Evolutionary conservation across 2,113 vertebrate species (phyloP).

Genomic region (Bufo gargarizans): DNA sequence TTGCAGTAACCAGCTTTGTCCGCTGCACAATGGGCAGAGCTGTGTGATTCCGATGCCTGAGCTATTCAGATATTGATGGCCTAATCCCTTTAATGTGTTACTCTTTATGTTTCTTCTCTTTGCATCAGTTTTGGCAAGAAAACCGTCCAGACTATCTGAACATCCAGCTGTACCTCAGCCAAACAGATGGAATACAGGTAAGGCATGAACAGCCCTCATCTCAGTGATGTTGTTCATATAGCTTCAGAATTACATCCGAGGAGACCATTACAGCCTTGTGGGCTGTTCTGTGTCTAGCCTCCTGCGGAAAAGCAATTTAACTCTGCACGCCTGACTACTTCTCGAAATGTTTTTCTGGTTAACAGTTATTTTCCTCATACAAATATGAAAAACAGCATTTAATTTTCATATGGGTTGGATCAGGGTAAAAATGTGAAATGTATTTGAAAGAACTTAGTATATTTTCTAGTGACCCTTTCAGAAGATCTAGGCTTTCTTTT

Average conservation of each 20-base stretch:
- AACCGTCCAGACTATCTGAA: constrained; percentile 97
- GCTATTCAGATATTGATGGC: no score
- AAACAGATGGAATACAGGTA: constrained; percentile 85
- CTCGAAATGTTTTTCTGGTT: neutral
- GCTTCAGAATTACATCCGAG: neutral
- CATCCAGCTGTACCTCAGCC: constrained; percentile 90
- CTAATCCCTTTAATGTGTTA: neutral
- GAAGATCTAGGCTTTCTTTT: neutral
- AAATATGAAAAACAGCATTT: neutral
- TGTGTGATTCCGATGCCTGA: no score
- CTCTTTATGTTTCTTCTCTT: constrained; percentile 62
- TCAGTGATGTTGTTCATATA: neutral
- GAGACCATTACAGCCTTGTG: neutral
- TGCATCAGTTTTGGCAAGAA: constrained; percentile 89
- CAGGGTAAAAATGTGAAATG: neutral
- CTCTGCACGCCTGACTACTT: neutral
- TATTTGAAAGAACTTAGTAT: neutral
- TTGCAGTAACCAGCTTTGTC: no score
- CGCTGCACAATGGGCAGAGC: no score
- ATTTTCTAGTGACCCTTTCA: neutral
- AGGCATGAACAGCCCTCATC: constrained; percentile 43
- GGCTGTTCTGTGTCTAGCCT: neutral
- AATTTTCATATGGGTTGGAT: neutral
- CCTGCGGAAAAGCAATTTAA: neutral
- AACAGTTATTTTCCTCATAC: neutral